Evolutionary conservation across 1,140 invertebrate genomes (phyloP), one percentile per base, ranked within the genome.

Genomic region (Melanaphis sacchari): DNA sequence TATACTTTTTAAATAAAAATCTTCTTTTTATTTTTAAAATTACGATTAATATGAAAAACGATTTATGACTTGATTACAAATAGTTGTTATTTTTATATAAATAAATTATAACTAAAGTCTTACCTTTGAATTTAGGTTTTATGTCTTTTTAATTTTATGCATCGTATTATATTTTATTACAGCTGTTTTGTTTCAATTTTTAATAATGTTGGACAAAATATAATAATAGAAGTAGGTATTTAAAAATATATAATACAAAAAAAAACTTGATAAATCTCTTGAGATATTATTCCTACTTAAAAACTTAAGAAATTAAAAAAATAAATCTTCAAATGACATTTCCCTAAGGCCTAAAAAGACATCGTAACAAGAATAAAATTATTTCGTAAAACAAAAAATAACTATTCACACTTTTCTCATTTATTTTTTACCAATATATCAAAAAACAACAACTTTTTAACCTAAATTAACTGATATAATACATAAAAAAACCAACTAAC

Each of bases 261-360:
- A n/a, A 18, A 81, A 82, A 82, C 81, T 24, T 82, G 81, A 82
- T 38, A 82, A 82, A 82, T 82, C 81, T 82, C 81, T 38, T 38
- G 36, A 24, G 81, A 82, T 38, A 82, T 82, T 41, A 41, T 88
- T 88, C 31, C 26, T 88, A 41, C 40, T 43, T 46, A 46, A 43
- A 41, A n/a, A 76, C 59, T 76, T 76, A 76, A 76, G 46, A 15
- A 88, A 24, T 88, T 31, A 41, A 46, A 87, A 41, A 87, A 87
- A 31, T 87, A 87, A 46, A 46, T 43, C 40, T 43, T 41, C 40
- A 18, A 43, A 43, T 82, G 2, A 38, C 7, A 82, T 82, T 49
- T 82, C 18, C 18, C 59, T n/a, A 22, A 40, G 22, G 36, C 22
- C 38, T 82, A 82, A 81, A 82, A 22, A 82, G 36, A 38, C 21